Evolutionary conservation across 2,113 vertebrate species (phyloP), one percentile per base, ranked within the genome.

Genomic region (Apteryx owenii): DNA sequence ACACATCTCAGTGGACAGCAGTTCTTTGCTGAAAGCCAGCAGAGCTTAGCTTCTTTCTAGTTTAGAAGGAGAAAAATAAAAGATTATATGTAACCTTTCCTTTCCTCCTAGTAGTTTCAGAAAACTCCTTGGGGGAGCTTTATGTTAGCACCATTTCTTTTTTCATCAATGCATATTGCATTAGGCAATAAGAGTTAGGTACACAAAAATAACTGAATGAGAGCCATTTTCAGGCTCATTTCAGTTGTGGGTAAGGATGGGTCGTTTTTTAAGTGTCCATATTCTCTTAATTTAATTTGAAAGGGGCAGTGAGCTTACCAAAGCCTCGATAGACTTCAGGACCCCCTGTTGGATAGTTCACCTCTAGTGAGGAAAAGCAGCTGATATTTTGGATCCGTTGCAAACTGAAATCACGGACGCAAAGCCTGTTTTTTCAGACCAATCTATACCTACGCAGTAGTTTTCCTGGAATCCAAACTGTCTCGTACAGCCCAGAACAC

Each of bases 391-490:
- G 54, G 66, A 28, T 38, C 1, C 0, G 1, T 29, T 64, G 56
- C 3, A 26, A 82, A 64, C 8, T 0, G 0, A 83, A 90, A 94
- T 62, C 79, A 78, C 78, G 86, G 64, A 36, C 4, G 1, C 19
- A 54, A 36, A 16, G 48, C 6, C 77, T 94, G 73, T 76, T 95
- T 94, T 88, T 71, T 54, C 88, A 94, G 94, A 36, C 16, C 53
- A 89, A 65, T 81, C 95, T 87, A 7, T 72, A 88, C 66, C 65
- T 92, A 3, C 75, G 82, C 88, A 85, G 93, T 8, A 88, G 81
- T 81, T 96, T 91, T 88, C 83, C 91, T 94, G 96, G 97, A 94
- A 92, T 95, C 78, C 68, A 40, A 96, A 60, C 80, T 82, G 89
- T 89, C 86, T 94, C 73, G 19, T 44, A 17, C 36, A 75, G 82